Evolutionary conservation across 2,888 invertebrate species (phyloP).

Genomic region (Diplolepis rosae): DNA sequence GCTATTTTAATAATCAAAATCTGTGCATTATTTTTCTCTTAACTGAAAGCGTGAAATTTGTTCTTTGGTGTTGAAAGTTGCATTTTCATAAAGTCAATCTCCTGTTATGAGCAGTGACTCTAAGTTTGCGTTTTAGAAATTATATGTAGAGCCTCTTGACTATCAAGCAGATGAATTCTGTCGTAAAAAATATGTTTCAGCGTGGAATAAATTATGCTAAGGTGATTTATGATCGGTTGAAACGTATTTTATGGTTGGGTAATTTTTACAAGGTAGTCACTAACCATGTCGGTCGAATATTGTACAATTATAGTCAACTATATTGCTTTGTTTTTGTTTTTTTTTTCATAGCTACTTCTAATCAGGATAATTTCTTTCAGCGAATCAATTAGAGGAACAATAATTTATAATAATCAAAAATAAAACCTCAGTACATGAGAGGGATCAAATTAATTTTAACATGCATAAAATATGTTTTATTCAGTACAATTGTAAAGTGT

Average conservation of each 20-base stretch:
- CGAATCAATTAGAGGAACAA: not conserved
- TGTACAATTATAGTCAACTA: not conserved
- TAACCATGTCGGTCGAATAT: not conserved
- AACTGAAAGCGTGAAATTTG: no score
- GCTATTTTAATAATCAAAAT: no score
- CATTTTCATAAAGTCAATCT: no score
- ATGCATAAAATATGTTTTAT: not conserved
- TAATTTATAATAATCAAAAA: not conserved
- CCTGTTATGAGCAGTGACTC: no score
- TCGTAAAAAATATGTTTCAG: not conserved
- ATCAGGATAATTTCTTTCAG: not conserved
- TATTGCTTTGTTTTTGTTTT: not conserved
- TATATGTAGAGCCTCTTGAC: not conserved
- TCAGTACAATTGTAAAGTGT: slow-evolving; percentile 6
- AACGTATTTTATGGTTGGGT: not conserved
- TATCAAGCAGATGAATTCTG: not conserved
- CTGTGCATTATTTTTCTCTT: no score
- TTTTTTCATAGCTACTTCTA: not conserved
- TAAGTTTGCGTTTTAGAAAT: not conserved
- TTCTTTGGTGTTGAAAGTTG: no score
- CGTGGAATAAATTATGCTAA: not conserved
- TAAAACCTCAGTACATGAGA: not conserved
- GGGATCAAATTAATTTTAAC: not conserved
- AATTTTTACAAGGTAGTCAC: slow-evolving; percentile 10
- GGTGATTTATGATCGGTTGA: not conserved